These are phyloP conservation scores for Danio choprae DNA, from an alignment of 2,797 vertebrate genomes.

Conservation along the genomic window DNA sequence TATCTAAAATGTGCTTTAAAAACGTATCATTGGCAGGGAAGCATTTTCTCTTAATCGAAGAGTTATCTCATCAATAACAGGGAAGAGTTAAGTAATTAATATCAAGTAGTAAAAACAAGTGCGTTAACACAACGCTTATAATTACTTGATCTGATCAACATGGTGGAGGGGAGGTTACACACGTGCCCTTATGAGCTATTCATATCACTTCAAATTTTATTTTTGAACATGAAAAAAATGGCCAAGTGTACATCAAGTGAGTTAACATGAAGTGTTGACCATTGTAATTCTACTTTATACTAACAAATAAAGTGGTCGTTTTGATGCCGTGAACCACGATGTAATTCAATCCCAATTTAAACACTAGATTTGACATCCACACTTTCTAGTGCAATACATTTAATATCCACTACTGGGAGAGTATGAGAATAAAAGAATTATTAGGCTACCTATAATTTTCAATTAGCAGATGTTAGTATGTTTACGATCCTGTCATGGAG, in stretches of 20 bases:
- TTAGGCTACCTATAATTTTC: neutral
- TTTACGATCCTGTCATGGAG: conserved; percentile 2
- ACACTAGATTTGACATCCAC: neutral
- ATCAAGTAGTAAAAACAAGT: no score
- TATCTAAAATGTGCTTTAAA: no score
- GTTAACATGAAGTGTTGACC: neutral
- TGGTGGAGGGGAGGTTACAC: no score
- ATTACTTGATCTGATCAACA: no score
- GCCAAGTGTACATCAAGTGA: neutral
- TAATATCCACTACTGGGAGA: neutral
- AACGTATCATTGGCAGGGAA: no score
- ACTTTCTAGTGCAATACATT: neutral
- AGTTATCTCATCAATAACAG: no score
- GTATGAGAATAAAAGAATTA: conserved; percentile 13
- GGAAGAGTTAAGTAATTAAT: no score
- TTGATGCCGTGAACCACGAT: neutral
- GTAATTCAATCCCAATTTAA: neutral
- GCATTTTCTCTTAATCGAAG: no score
- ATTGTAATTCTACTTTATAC: neutral
- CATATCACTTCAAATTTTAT: no score
- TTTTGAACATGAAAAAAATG: no score
- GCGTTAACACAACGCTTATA: no score
- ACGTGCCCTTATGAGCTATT: no score
- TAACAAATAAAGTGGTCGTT: neutral
- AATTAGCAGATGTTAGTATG: conserved; percentile 24